phyloP scores from a whole-genome alignment of 30 jellyfish, hydroid and myxozoan species.

The Calvadosia cruxmelitensis region DNA sequence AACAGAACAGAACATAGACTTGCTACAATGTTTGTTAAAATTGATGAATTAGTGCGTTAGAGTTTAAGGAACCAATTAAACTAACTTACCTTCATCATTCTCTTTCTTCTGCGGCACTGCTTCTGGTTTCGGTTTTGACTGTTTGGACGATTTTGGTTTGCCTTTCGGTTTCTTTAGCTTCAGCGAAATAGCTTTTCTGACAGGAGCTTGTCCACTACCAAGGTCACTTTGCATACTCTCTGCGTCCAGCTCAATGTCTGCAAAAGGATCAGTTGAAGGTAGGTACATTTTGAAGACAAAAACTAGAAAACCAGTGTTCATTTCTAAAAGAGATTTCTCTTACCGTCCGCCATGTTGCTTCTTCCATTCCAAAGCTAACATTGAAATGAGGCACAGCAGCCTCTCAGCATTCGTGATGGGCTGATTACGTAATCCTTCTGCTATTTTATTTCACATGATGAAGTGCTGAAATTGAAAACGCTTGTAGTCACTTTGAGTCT shows the following conservation, averaged over 20 bases:
- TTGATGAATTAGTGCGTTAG: no score
- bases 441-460: no score
- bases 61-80: no score
- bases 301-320: slow-evolving; percentile 2
- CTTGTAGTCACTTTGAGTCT: no score
- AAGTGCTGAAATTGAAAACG: no score
- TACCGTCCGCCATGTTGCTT: slow-evolving; percentile 5
- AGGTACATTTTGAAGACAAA: no score
- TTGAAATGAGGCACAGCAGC: no score
- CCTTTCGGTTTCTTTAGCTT: slow-evolving; percentile 70
- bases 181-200: slow-evolving; percentile 56
- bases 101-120: slow-evolving; percentile 25
- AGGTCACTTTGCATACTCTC: slow-evolving; percentile 50
- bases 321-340: background rate
- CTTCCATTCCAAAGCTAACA: no score
- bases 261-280: background rate
- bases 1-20: no score
- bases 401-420: no score
- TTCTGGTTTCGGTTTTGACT: slow-evolving; percentile 50
- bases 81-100: slow-evolving; percentile 7
- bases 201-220: slow-evolving; percentile 56
- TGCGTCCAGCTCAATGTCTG: slow-evolving; percentile 80
- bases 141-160: slow-evolving; percentile 52
- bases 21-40: no score
- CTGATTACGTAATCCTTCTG: no score